Conservation (phyloP, 1,140 invertebrate genomes). For the Olivierus martensii region DNA sequence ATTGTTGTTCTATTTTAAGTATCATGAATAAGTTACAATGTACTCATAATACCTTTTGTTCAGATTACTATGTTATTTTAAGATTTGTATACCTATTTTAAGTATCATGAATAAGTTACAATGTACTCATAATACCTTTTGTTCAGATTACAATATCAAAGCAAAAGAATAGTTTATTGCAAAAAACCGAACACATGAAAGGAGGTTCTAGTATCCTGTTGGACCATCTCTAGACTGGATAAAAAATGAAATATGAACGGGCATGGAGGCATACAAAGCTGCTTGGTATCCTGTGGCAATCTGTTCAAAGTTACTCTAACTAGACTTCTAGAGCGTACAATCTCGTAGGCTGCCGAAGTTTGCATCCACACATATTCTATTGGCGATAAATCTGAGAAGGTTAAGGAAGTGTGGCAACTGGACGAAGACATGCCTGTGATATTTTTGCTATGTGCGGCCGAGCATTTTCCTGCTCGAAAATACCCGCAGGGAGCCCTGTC, state of each 20-base stretch:
- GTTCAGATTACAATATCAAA: neutral
- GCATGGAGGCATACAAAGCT: neutral
- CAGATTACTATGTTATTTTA: too few species aligned
- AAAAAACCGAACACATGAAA: neutral
- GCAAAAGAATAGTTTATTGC: neutral
- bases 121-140: too few species aligned
- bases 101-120: too few species aligned
- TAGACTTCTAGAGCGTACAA: neutral
- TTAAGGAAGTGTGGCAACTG: neutral
- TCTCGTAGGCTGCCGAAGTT: too few species aligned
- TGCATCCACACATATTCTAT: neutral
- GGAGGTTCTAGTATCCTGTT: neutral
- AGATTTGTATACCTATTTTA: too few species aligned
- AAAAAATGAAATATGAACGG: neutral
- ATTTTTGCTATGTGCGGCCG: neutral
- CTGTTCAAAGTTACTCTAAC: neutral
- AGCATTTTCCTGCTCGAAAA: neutral
- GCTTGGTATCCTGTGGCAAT: neutral
- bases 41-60: too few species aligned
- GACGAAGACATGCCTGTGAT: neutral
- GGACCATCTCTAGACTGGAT: neutral
- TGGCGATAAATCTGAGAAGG: neutral
- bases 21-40: too few species aligned
- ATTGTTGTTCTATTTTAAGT: too few species aligned
- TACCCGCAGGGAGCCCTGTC: too few species aligned